phyloP scores from a whole-genome alignment of 2,888 invertebrate species.

The Apodemia duryi region DNA sequence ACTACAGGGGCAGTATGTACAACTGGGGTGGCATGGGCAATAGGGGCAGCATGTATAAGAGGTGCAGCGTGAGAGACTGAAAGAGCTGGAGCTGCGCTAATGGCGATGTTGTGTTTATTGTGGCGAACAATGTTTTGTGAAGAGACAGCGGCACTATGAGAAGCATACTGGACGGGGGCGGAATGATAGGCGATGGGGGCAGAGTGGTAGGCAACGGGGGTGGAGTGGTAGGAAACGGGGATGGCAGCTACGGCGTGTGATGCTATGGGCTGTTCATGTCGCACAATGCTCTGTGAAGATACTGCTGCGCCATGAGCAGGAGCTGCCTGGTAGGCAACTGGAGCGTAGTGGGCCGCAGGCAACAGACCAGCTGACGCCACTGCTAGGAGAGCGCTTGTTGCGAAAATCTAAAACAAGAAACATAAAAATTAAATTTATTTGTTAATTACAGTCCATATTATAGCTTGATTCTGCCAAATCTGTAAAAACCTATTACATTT shows the following conservation, averaged over 20 bases:
- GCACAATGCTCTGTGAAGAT: too few species aligned
- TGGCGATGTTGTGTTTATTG: background rate
- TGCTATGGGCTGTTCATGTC: conserved; percentile 51
- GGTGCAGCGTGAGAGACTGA: conserved; percentile 38
- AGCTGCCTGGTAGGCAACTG: conserved; percentile 36
- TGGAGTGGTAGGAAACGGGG: conserved; percentile 36
- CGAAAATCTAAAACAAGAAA: conserved; percentile 47
- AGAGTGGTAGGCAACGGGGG: conserved; percentile 37
- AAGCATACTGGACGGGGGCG: conserved; percentile 25
- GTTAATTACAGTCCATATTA: background rate
- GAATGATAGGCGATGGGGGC: conserved; percentile 36
- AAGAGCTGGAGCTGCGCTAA: conserved; percentile 27
- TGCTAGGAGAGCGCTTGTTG: conserved; percentile 58
- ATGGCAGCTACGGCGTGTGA: conserved; percentile 46
- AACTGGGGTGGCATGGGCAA: conserved; percentile 32
- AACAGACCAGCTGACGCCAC: conserved; percentile 60
- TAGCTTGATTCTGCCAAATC: too few species aligned
- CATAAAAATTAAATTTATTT: background rate
- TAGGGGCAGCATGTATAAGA: conserved; percentile 32
- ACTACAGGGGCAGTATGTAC: conserved; percentile 37
- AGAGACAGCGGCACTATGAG: background rate
- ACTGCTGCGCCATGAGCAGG: conserved; percentile 37
- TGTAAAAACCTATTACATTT: too few species aligned
- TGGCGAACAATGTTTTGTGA: background rate
- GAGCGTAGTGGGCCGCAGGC: conserved; percentile 57